Percentiles rank a stretch among this genome's conserved stretches.
These are phyloP conservation scores for Gambusia holbrooki DNA, from an alignment of 2,113 vertebrate genomes.

Conservation along the genomic window DNA sequence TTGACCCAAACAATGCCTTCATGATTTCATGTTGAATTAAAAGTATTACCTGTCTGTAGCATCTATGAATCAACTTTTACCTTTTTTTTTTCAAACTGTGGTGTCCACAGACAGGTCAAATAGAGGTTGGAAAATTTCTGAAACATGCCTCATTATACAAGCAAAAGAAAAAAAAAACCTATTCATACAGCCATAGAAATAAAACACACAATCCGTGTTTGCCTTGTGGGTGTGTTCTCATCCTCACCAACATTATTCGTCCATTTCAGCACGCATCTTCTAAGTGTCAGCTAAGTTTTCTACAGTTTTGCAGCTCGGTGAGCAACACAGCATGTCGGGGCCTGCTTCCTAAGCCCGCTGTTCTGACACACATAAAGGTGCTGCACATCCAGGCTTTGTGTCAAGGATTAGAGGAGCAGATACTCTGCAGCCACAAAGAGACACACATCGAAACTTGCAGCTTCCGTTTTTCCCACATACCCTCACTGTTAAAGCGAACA, in stretches of 20 bases:
- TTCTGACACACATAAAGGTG: constrained; percentile 76
- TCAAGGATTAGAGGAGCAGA: constrained; percentile 76
- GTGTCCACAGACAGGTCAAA: background rate
- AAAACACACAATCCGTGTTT: constrained; percentile 9
- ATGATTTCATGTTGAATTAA: too few species aligned
- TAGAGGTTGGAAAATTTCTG: background rate
- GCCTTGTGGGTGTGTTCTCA: constrained; percentile 29
- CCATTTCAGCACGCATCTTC: constrained; percentile 55
- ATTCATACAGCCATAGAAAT: background rate
- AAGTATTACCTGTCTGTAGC: too few species aligned
- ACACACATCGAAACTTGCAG: constrained; percentile 50
- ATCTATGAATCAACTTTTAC: background rate
- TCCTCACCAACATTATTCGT: constrained; percentile 51
- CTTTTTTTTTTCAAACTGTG: background rate
- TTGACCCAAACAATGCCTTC: background rate
- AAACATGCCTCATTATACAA: constrained; percentile 2
- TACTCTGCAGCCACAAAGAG: constrained; percentile 67
- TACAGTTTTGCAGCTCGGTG: constrained; percentile 45
- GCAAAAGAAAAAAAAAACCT: background rate
- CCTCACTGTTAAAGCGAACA: constrained; percentile 29
- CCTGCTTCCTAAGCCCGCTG: constrained; percentile 70
- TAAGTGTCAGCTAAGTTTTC: constrained; percentile 72
- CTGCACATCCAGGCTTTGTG: constrained; percentile 80
- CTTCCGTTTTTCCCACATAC: constrained; percentile 66
- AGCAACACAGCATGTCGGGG: constrained; percentile 61